Conservation (phyloP, 2,797 vertebrate species). For the Halcyon smyrnensis region DNA sequence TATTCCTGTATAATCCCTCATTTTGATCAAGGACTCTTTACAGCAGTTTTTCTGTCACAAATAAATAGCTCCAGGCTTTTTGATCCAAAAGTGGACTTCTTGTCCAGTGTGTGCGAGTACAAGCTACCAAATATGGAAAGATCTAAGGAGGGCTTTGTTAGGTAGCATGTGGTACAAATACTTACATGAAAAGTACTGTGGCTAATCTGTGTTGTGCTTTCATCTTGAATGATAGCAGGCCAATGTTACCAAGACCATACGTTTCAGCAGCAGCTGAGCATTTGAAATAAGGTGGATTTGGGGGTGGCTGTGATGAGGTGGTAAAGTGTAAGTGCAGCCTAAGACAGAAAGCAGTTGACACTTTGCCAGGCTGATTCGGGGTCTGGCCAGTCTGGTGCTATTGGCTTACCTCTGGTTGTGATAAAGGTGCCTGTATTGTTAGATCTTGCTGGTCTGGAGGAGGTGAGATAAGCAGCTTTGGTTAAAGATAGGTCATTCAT, state of each 20-base stretch:
- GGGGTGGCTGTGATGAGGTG: background rate
- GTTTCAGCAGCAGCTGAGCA: background rate
- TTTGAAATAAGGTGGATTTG: background rate
- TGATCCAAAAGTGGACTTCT: background rate
- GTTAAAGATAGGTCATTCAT: background rate
- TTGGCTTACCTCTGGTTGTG: background rate
- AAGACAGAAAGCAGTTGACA: background rate
- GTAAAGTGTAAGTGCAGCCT: background rate
- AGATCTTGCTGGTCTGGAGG: background rate
- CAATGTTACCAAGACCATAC: background rate
- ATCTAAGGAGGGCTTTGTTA: background rate
- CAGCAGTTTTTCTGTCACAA: background rate
- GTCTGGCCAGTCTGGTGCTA: background rate
- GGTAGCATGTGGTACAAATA: background rate
- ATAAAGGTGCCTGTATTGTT: background rate
- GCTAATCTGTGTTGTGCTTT: background rate
- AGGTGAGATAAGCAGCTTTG: background rate
- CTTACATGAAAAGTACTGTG: background rate
- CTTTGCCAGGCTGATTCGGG: accelerated
- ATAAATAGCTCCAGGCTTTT: background rate
- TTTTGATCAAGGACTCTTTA: background rate
- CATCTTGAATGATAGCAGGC: background rate
- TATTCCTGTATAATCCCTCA: background rate
- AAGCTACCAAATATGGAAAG: background rate
- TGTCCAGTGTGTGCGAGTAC: too few relatives aligned